Evolutionary conservation across 2,113 vertebrate genomes (phyloP).

Genomic region (Alexandromys fortis): DNA sequence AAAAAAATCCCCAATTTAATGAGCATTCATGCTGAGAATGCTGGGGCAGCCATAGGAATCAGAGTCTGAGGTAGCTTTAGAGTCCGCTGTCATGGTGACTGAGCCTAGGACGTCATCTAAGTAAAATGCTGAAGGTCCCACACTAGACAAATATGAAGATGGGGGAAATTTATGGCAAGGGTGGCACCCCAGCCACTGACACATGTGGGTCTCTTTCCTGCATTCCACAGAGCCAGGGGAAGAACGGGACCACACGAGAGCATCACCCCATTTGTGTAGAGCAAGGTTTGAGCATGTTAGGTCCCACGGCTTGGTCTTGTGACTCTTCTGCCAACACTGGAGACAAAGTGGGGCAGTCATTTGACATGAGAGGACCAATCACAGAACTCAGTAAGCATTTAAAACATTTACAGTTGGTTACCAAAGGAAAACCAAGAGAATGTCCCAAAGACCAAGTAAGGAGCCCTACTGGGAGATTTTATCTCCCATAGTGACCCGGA

Average conservation of each 20-base stretch:
- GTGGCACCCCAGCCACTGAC: neutral
- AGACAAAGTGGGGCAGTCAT: neutral
- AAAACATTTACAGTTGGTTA: neutral
- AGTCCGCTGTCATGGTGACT: neutral
- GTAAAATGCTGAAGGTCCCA: neutral
- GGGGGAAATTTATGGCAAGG: neutral
- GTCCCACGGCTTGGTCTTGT: neutral
- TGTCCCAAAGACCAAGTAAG: neutral
- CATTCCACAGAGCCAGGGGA: neutral
- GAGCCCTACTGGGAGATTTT: neutral
- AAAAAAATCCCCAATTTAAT: neutral
- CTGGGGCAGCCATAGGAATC: neutral
- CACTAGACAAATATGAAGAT: neutral
- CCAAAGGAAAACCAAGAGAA: neutral
- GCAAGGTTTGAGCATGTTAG: rapidly evolving
- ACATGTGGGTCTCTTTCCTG: neutral
- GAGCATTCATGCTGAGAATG: neutral
- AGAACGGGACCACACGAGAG: neutral
- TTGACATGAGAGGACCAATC: neutral
- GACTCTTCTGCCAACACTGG: neutral
- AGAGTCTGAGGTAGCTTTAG: neutral
- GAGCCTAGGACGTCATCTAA: neutral
- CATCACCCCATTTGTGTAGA: neutral
- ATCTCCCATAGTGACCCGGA: neutral
- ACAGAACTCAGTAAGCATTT: neutral